Conservation (phyloP, 1,140 invertebrate species). For the Archivesica marissinica region DNA sequence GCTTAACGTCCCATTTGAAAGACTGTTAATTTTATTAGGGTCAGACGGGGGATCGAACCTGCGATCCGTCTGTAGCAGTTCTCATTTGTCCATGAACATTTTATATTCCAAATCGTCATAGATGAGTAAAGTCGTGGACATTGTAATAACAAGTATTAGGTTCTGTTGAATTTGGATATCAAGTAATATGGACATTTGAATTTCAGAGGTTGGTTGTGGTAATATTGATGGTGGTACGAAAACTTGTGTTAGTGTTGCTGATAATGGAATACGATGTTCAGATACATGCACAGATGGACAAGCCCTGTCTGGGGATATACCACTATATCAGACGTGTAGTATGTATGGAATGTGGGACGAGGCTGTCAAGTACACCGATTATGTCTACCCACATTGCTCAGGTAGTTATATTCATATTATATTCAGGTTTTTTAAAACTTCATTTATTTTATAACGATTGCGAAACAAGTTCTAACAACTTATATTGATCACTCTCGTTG, state of each 20-base stretch:
- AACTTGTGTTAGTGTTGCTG: not conserved
- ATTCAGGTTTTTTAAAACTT: no score
- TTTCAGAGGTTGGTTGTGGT: not conserved
- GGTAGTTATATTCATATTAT: no score
- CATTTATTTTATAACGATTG: no score
- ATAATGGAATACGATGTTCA: not conserved
- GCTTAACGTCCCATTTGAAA: no score
- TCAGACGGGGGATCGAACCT: no score
- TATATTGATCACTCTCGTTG: no score
- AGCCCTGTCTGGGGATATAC: conserved; percentile 14
- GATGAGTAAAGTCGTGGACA: not conserved
- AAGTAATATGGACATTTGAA: no score
- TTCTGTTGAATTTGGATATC: not conserved
- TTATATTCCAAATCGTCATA: no score
- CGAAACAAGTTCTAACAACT: no score
- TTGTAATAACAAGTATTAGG: not conserved
- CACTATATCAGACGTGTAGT: conserved; percentile 63
- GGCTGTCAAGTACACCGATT: conserved; percentile 49
- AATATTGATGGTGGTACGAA: not conserved
- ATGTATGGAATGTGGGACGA: conserved; percentile 66
- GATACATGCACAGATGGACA: conserved; percentile 26
- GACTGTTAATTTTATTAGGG: no score
- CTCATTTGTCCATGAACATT: no score
- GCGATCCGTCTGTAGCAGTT: no score
- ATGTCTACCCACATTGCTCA: conserved; percentile 63